Percentiles rank a stretch among this genome's conserved stretches.
These are phyloP conservation scores for Poeciliopsis turneri DNA, from an alignment of 2,797 vertebrate species.

Conservation along the genomic window DNA sequence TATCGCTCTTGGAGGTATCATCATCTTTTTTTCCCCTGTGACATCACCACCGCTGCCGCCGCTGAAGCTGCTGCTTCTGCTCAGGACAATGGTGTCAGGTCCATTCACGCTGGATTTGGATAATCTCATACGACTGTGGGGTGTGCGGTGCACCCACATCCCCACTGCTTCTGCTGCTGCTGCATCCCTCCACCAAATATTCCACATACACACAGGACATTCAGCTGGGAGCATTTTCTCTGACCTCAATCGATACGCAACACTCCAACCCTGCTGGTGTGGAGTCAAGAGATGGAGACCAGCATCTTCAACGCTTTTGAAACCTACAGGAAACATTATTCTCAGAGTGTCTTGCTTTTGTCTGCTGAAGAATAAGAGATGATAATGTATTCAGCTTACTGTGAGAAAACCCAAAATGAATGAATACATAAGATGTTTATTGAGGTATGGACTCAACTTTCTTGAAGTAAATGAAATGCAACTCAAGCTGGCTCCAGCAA, in stretches of 20 bases:
- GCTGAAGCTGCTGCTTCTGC: conserved; percentile 43
- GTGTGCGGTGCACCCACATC: conserved; percentile 67
- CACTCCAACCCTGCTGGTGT: conserved; percentile 19
- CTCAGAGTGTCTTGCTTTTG: background rate
- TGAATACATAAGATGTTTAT: background rate
- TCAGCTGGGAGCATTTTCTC: conserved; percentile 34
- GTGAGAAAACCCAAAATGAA: background rate
- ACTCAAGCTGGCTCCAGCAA: background rate
- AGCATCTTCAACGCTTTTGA: background rate
- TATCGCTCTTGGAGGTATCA: conserved; percentile 70
- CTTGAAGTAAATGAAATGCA: background rate
- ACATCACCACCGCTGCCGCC: conserved; percentile 50
- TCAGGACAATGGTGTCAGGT: conserved; percentile 76
- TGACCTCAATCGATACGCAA: conserved; percentile 31
- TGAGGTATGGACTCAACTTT: background rate
- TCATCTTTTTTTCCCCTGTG: conserved; percentile 57
- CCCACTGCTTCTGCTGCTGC: conserved; percentile 19
- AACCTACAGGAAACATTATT: background rate
- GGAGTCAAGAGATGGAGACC: conserved; percentile 9
- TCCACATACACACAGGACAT: conserved; percentile 37
- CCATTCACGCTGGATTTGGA: conserved; percentile 80
- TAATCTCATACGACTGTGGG: conserved; percentile 75
- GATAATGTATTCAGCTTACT: background rate
- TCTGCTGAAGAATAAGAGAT: background rate
- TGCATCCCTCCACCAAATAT: conserved; percentile 60